Evolutionary conservation across 2,113 vertebrate species (phyloP).

Genomic region (Aptenodytes forsteri): DNA sequence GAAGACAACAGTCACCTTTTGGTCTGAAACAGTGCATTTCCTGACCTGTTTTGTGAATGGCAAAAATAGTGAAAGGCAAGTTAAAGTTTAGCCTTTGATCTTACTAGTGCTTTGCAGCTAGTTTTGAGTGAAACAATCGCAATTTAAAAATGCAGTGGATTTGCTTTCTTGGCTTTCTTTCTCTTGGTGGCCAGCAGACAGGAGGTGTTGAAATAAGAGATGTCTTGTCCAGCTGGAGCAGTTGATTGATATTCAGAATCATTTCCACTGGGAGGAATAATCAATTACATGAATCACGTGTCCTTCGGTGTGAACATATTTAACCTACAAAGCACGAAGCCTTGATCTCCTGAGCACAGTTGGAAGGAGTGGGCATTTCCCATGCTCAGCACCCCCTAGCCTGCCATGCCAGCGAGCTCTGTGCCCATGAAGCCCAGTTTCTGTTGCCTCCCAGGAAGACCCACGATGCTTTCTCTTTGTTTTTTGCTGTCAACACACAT

Average conservation of each 20-base stretch:
- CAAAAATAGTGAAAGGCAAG: not conserved
- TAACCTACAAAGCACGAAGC: not conserved
- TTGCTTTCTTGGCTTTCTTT: not conserved
- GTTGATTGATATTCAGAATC: not conserved
- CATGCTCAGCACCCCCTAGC: not conserved
- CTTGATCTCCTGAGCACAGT: not conserved
- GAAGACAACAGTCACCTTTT: not conserved
- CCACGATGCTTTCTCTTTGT: not conserved
- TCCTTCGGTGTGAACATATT: not conserved
- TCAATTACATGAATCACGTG: not conserved
- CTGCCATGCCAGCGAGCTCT: accelerated
- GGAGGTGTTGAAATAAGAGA: not conserved
- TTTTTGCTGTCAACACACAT: not conserved
- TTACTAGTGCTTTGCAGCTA: not conserved
- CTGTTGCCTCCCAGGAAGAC: not conserved
- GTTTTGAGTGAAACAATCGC: not conserved
- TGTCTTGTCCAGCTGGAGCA: not conserved
- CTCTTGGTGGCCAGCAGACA: not conserved
- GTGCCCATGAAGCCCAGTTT: not conserved
- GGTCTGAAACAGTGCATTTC: not conserved
- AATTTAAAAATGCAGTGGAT: not conserved
- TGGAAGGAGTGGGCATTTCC: not conserved
- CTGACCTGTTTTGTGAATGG: not conserved
- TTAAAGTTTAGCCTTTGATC: not conserved
- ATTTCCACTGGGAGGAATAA: not conserved